These are phyloP conservation scores for Dryobota labecula DNA, from an alignment of 2,888 invertebrate genomes.

Conservation along the genomic window DNA sequence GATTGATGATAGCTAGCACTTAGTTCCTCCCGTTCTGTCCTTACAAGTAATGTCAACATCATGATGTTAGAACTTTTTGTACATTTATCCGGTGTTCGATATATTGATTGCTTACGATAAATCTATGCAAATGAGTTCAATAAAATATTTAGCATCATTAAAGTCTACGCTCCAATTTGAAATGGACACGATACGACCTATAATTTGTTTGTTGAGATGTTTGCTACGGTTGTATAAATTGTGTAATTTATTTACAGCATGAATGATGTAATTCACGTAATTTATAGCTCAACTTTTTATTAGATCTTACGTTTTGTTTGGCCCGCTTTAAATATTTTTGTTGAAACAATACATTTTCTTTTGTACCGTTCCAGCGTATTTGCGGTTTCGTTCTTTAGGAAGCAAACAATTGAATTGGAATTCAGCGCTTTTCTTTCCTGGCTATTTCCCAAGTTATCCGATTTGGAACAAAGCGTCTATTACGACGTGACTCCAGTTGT, in stretches of 20 bases:
- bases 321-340: conserved; percentile 28
- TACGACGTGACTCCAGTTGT: conserved; percentile 57
- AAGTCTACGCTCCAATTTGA: conserved; percentile 48
- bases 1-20: conserved; percentile 67
- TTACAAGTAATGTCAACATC: conserved; percentile 35
- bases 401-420: conserved; percentile 60
- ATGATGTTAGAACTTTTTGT: conserved; percentile 41
- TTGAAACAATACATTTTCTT: conserved; percentile 48
- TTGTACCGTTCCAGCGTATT: conserved; percentile 35
- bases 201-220: conserved; percentile 54
- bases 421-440: conserved; percentile 62
- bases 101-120: conserved; percentile 47
- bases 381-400: conserved; percentile 46
- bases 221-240: conserved; percentile 44
- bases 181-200: conserved; percentile 22
- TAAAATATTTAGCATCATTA: conserved; percentile 52
- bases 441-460: conserved; percentile 65
- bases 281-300: conserved; percentile 43
- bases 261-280: conserved; percentile 38
- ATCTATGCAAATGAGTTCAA: conserved; percentile 53
- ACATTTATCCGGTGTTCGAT: conserved; percentile 10
- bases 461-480: conserved; percentile 63
- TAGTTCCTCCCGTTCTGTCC: conserved; percentile 38
- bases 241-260: conserved; percentile 46
- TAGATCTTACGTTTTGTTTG: conserved; percentile 26